Evolutionary conservation across 2,888 invertebrate species (phyloP), one percentile per base, ranked within the genome.

Genomic region (Amitus sp.): DNA sequence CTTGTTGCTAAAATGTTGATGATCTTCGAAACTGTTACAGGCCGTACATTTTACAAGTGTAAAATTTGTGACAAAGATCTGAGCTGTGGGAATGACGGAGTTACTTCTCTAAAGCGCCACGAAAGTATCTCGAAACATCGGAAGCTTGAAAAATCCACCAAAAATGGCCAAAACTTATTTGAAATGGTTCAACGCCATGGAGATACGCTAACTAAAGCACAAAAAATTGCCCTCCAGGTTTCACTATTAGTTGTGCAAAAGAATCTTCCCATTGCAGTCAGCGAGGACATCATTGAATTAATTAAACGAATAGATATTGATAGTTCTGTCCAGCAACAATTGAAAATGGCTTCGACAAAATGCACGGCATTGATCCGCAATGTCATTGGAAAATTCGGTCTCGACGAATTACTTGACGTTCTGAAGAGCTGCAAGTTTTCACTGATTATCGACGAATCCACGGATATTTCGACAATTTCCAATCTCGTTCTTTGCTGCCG

Each of bases 361-460:
- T 43, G 51, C 23, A 57, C 51, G 12, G 51, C 47, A 4, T 12
- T 57, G 1, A 27, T 57, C n/a, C 18, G 18, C 2, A 57, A 57
- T 13, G 51, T 57, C 1, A 51, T 57, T 42, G 57, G 46, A 12
- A 18, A 9, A 20, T 7, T 39, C n/a, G 20, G 47, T 4, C 37
- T 48, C 12, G 13, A 43, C 2, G 12, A 45, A 6, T 23, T 55
- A 17, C 1, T 27, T 1, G 12, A 13, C 6, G n/a, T 9, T 3
- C 33, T 55, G 6, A 43, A 28, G 3, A 27, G 15, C 13, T 13
- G 49, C 4, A 3, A n/a, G 20, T 56, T 57, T 42, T 51, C 50
- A 1, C 33, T 57, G 7, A 51, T 46, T 3, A 50, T 57, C 30
- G 46, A 56, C 15, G 50, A 56, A 18, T 56, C 50, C 2, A 56